phyloP scores from a whole-genome alignment of 2,113 vertebrate genomes.

The Nothoprocta pentlandii region DNA sequence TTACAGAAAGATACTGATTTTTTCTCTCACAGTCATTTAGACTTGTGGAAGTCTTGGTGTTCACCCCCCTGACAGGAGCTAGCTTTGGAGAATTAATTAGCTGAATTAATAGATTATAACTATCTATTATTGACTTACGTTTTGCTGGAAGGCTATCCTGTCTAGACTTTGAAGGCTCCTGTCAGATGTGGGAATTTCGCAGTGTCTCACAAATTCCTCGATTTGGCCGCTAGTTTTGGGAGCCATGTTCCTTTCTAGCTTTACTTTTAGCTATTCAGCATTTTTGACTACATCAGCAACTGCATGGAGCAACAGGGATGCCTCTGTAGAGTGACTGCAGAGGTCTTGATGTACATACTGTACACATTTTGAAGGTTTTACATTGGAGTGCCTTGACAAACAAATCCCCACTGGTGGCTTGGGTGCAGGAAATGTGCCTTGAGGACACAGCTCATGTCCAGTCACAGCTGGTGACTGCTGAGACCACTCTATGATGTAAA shows the following conservation, averaged over 20 bases:
- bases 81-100: no score
- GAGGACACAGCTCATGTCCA: not conserved
- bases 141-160: no score
- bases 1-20: no score
- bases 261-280: not conserved
- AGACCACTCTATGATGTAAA: not conserved
- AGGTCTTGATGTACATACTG: fast-evolving
- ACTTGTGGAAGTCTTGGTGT: no score
- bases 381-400: fast-evolving
- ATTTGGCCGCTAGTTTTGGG: not conserved
- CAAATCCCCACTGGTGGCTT: fast-evolving
- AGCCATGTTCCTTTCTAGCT: not conserved
- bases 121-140: no score
- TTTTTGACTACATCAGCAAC: not conserved
- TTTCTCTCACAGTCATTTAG: no score
- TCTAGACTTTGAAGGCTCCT: no score
- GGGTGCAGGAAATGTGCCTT: not conserved
- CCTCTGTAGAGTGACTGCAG: not conserved
- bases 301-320: not conserved
- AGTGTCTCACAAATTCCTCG: no score
- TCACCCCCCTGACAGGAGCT: no score
- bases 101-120: no score
- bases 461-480: not conserved
- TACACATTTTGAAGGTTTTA: not conserved
- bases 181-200: no score